Evolutionary conservation across 2,888 invertebrate genomes (phyloP).

Genomic region (Drosophila monieri): DNA sequence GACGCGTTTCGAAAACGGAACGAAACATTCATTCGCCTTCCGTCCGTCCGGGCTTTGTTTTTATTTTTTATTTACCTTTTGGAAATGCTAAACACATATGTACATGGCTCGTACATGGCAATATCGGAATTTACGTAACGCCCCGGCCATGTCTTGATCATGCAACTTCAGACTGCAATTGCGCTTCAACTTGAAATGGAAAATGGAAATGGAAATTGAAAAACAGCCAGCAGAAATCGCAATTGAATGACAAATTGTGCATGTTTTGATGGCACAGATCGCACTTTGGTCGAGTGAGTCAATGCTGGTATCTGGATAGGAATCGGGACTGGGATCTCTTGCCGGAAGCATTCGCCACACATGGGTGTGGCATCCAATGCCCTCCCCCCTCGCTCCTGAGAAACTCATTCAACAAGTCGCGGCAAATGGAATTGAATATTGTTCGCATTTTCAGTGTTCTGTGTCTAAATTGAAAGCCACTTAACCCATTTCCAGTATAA

Average conservation of each 20-base stretch:
- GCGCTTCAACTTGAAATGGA: slow-evolving; percentile 21
- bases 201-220: slow-evolving; percentile 18
- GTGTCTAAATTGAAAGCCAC: slow-evolving; percentile 70
- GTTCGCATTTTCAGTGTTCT: slow-evolving; percentile 31
- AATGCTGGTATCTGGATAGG: slow-evolving; percentile 12
- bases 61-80: slow-evolving; percentile 25
- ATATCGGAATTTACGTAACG: slow-evolving; percentile 57
- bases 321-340: slow-evolving; percentile 6
- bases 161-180: slow-evolving; percentile 36
- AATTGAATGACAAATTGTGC: slow-evolving; percentile 53
- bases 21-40: slow-evolving; percentile 33
- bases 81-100: slow-evolving; percentile 41
- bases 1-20: slow-evolving; percentile 57
- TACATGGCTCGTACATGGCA: slow-evolving; percentile 11
- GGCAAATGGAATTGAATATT: slow-evolving; percentile 44
- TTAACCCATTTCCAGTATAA: slow-evolving; percentile 74
- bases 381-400: slow-evolving; percentile 30
- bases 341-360: slow-evolving; percentile 34
- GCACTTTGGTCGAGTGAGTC: slow-evolving; percentile 23
- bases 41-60: slow-evolving; percentile 17
- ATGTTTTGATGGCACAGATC: slow-evolving; percentile 17
- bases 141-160: slow-evolving; percentile 27
- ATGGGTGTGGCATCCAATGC: slow-evolving; percentile 23
- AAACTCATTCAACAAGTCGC: slow-evolving; percentile 41
- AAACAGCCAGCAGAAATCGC: slow-evolving; percentile 20